Evolutionary conservation across 2,113 vertebrate species (phyloP).

Genomic region (Spea bombifrons): DNA sequence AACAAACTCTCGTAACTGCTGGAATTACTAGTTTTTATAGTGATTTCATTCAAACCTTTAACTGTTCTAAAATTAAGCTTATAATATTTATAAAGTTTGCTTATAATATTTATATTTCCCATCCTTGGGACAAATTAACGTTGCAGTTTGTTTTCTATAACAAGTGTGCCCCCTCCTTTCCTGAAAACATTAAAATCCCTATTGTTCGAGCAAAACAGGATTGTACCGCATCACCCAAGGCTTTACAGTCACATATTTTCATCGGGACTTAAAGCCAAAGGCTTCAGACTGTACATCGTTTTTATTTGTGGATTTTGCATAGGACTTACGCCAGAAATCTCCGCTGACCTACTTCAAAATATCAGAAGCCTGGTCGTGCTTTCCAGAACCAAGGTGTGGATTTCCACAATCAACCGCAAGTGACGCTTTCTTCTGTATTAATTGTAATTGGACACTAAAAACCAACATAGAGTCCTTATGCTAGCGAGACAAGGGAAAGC

Average conservation of each 20-base stretch:
- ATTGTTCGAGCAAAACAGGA: neutral
- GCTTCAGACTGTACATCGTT: neutral
- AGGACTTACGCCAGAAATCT: slow-evolving; percentile 7
- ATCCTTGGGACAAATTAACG: no score
- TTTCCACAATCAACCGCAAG: neutral
- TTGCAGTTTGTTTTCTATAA: neutral
- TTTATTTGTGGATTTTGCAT: neutral
- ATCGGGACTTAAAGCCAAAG: neutral
- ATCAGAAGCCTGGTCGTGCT: neutral
- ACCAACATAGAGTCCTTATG: no score
- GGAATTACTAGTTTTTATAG: no score
- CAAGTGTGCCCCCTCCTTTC: neutral
- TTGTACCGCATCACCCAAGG: neutral
- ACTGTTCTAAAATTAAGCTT: no score
- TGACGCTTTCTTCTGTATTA: neutral
- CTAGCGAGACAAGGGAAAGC: no score
- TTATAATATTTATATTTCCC: no score
- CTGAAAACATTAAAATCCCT: neutral
- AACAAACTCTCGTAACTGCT: no score
- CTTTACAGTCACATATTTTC: neutral
- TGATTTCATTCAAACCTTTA: no score
- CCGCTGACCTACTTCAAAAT: slow-evolving; percentile 12
- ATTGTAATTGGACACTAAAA: no score
- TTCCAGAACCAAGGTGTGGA: neutral
- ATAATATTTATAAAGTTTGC: no score